Evolutionary conservation across 2,888 invertebrate species (phyloP).

Genomic region (Calliopum simillimum): DNA sequence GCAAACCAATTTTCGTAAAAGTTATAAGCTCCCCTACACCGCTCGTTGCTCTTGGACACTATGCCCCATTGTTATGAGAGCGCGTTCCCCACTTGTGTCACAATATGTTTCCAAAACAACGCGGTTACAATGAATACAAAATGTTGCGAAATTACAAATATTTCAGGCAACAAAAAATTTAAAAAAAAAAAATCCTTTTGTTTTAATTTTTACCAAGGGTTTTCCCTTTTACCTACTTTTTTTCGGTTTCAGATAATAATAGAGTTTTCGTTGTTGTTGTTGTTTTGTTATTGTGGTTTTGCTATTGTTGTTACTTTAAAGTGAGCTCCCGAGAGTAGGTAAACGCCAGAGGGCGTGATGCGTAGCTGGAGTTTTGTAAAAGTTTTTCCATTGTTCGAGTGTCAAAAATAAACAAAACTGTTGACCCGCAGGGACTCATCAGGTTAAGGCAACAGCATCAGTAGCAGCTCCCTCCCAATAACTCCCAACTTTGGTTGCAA

Average conservation of each 20-base stretch:
- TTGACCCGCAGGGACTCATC: conserved; percentile 35
- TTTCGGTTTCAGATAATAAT: background rate
- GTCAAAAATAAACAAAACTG: conserved; percentile 32
- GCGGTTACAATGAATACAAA: conserved; percentile 36
- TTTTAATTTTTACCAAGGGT: background rate
- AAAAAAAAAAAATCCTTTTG: conserved; percentile 3
- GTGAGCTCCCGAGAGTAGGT: conserved; percentile 9
- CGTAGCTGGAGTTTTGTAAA: background rate
- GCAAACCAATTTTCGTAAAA: background rate
- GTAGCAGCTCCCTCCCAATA: background rate
- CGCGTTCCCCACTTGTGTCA: conserved; percentile 7
- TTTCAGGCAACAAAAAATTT: conserved; percentile 30
- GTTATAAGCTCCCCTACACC: too few species aligned
- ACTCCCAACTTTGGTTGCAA: conserved; percentile 2
- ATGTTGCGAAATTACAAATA: conserved; percentile 34
- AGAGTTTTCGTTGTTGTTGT: conserved; percentile 3
- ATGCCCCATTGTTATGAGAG: too few species aligned
- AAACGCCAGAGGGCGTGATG: conserved; percentile 3
- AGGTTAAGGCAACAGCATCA: background rate
- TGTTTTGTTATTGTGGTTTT: conserved; percentile 11
- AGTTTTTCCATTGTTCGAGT: conserved; percentile 17
- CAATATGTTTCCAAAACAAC: conserved; percentile 19
- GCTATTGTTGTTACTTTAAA: conserved; percentile 2
- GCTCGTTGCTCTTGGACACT: too few species aligned
- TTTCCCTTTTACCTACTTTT: background rate